These are phyloP conservation scores for Ichneumoninae sp. DNA, from an alignment of 2,888 invertebrate genomes.

Conservation along the genomic window DNA sequence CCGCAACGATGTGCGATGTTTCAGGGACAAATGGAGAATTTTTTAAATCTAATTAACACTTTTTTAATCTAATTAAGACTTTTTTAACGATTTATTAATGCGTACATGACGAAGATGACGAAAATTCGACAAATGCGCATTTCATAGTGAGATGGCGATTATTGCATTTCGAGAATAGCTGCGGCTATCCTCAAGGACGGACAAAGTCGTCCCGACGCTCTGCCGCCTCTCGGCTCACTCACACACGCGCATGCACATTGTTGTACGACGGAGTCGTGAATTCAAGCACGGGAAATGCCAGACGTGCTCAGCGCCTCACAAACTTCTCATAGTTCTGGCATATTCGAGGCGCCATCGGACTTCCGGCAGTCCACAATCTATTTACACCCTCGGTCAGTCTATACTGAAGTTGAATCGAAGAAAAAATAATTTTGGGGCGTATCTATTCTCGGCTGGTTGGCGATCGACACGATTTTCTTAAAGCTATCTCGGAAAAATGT, in stretches of 20 bases:
- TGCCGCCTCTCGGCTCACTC: slow-evolving; percentile 19
- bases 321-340: slow-evolving; percentile 60
- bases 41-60: no score
- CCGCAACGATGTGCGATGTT: no score
- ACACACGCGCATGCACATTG: slow-evolving; percentile 5
- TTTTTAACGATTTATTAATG: not conserved
- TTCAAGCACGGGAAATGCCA: slow-evolving; percentile 55
- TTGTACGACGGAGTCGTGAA: slow-evolving; percentile 44
- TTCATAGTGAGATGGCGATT: slow-evolving; percentile 18
- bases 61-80: not conserved
- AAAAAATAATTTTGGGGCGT: slow-evolving; percentile 13
- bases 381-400: slow-evolving; percentile 43
- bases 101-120: not conserved
- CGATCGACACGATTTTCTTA: not conserved
- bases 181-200: slow-evolving; percentile 45
- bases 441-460: slow-evolving; percentile 28
- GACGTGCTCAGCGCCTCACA: slow-evolving; percentile 43
- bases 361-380: slow-evolving; percentile 55
- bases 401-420: not conserved
- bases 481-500: not conserved
- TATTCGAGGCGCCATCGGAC: slow-evolving; percentile 60
- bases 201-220: slow-evolving; percentile 25
- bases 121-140: slow-evolving; percentile 11
- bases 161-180: slow-evolving; percentile 44
- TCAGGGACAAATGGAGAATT: not conserved